Evolutionary conservation across 2,888 invertebrate genomes (phyloP), one percentile per base, ranked within the genome.

Genomic region (Dasysyrphus albostriatus): DNA sequence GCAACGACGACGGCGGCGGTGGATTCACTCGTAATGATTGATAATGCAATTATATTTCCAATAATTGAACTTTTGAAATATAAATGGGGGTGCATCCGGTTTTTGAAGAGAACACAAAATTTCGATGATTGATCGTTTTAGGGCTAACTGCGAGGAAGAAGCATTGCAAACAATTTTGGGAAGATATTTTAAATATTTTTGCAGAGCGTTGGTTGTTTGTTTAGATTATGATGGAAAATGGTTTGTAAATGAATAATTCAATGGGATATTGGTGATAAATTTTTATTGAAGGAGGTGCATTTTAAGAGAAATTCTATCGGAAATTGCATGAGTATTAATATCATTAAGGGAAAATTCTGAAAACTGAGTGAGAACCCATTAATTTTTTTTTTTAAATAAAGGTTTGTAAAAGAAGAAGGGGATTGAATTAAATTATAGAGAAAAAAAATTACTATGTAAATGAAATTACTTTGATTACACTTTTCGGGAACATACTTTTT

Each of bases 1-100:
- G 42, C 44, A 49, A 58, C 72, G 24, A n/a, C 3, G 3, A 24
- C 24, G 24, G 24, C 24, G 24, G 24, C 24, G 24, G 24, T 24
- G 80, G 84, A 72, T 84, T 72, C 76, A 67, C 51, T 29, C 65
- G 75, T 83, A 83, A 87, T 87, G 87, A 87, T 87, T 78, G 87
- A 83, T 87, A 87, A 87, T 83, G 83, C 87, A 87, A 87, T 87
- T 87, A 83, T 59, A 83, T 87, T 87, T 83, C 79, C 83, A 79
- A 87, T 87, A 87, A 87, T 87, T 87, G 83, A 83, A 87, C 75
- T 72, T 61, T 87, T 39, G 49, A 59, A 70, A 59, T 77, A 78
- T 78, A 87, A 78, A 87, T 74, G 78, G 77, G 85, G 74, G 51
- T 76, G 83, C 83, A 73, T 78, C 78, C 72, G 83, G 4, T 65